phyloP scores from a whole-genome alignment of 2,113 vertebrate genomes.

The Sinocyclocheilus anophthalmus region DNA sequence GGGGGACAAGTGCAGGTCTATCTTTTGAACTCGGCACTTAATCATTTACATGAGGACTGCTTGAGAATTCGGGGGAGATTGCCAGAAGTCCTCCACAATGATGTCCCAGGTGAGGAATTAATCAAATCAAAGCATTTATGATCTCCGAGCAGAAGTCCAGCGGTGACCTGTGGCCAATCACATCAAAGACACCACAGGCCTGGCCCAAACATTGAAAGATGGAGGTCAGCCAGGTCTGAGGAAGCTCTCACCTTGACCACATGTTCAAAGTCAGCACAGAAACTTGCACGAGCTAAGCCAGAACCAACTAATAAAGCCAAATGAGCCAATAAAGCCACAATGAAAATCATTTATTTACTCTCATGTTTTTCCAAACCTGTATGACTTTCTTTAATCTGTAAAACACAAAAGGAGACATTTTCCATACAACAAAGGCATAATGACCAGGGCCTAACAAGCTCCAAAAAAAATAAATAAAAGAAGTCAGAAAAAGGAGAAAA shows the following conservation, averaged over 20 bases:
- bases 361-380: not conserved
- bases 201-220: constrained; percentile 41
- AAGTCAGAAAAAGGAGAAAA: not conserved
- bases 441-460: not conserved
- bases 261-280: not conserved
- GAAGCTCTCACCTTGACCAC: constrained; percentile 54
- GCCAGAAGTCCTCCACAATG: constrained; percentile 46
- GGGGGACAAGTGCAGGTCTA: constrained; percentile 65
- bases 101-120: constrained; percentile 63
- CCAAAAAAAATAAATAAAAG: not conserved
- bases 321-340: not conserved
- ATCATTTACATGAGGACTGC: constrained; percentile 58
- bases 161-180: constrained; percentile 43
- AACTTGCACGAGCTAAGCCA: not conserved
- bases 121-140: constrained; percentile 62
- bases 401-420: not conserved
- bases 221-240: constrained; percentile 64
- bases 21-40: constrained; percentile 58
- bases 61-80: constrained; percentile 52
- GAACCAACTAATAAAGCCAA: not conserved
- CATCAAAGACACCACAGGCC: constrained; percentile 19
- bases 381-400: not conserved
- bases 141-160: constrained; percentile 60
- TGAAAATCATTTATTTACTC: not conserved
- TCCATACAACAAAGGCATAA: not conserved